Evolutionary conservation across 2,797 vertebrate species (phyloP).

Genomic region (Propithecus deckenii): DNA sequence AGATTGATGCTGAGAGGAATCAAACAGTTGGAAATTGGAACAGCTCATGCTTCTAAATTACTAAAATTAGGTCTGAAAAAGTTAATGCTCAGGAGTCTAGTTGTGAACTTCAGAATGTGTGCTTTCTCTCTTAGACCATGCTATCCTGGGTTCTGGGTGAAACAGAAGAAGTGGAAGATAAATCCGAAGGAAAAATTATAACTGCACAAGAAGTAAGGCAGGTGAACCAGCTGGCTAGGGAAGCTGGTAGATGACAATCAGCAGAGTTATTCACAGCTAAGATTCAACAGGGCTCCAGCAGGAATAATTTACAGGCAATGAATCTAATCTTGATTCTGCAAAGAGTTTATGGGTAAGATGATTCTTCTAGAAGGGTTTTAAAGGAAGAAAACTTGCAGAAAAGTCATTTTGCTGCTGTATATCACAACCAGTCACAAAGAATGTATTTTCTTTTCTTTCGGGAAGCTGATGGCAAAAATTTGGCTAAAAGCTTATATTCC

Average conservation of each 20-base stretch:
- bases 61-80: neutral
- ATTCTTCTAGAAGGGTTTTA: slow-evolving; percentile 33
- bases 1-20: neutral
- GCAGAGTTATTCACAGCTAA: neutral
- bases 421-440: neutral
- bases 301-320: neutral
- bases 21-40: neutral
- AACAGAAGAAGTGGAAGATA: neutral
- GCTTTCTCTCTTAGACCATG: neutral
- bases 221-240: neutral
- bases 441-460: neutral
- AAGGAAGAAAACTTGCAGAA: neutral
- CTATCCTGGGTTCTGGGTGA: neutral
- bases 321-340: neutral
- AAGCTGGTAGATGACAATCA: neutral
- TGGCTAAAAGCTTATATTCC: neutral
- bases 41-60: neutral
- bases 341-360: neutral
- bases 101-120: neutral
- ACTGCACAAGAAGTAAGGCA: neutral
- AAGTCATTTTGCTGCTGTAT: neutral
- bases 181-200: neutral
- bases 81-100: neutral
- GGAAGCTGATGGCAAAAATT: neutral
- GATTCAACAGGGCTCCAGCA: neutral